Conservation (phyloP, 2,797 vertebrate species). For the Melanogrammus aeglefinus region DNA sequence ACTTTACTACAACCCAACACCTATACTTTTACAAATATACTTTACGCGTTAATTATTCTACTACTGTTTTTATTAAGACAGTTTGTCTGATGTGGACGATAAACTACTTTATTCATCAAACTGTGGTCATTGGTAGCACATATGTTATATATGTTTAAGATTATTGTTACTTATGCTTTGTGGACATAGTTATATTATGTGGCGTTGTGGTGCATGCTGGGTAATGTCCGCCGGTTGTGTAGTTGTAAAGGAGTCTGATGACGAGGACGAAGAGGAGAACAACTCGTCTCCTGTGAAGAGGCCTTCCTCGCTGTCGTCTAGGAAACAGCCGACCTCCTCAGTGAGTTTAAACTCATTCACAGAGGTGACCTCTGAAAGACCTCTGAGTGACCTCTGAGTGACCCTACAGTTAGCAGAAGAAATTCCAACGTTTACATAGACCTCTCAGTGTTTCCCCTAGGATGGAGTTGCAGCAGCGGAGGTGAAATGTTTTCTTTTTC, state of each 20-base stretch:
- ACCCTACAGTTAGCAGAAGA: not conserved
- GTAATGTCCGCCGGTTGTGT: not conserved
- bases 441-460: too few relatives aligned
- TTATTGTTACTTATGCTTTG: too few relatives aligned
- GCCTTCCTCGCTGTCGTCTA: slow-evolving; percentile 55
- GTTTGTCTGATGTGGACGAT: not conserved
- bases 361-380: not conserved
- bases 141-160: too few relatives aligned
- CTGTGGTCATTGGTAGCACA: too few relatives aligned
- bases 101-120: not conserved
- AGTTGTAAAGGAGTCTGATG: slow-evolving; percentile 67
- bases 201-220: not conserved
- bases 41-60: too few relatives aligned
- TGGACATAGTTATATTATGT: too few relatives aligned
- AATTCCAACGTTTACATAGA: too few relatives aligned
- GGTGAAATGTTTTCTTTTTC: too few relatives aligned
- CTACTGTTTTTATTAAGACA: not conserved
- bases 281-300: slow-evolving; percentile 77
- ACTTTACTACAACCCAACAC: not conserved
- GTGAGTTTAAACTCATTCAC: slow-evolving; percentile 42
- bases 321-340: slow-evolving; percentile 57
- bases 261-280: slow-evolving; percentile 77
- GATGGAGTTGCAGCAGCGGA: too few relatives aligned
- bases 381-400: not conserved
- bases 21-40: too few relatives aligned